Evolutionary conservation across 2,888 invertebrate genomes (phyloP).

Genomic region (Dromius quadrimaculatus): DNA sequence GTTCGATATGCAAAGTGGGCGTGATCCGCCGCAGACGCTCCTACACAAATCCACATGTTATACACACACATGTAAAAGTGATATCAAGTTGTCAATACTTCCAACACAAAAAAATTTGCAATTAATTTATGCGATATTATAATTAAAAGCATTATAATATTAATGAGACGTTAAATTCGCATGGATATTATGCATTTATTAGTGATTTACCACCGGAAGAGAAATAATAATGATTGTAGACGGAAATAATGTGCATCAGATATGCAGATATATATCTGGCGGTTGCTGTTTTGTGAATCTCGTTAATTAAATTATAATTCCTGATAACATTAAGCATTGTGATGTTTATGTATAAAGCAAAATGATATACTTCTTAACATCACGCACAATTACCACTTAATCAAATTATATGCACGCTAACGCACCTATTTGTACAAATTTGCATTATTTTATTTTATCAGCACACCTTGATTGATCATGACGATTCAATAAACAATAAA

Average conservation of each 20-base stretch:
- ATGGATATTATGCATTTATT: conserved; percentile 28
- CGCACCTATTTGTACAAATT: neutral
- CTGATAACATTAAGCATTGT: conserved; percentile 24
- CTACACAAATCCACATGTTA: conserved; percentile 19
- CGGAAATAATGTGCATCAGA: conserved; percentile 31
- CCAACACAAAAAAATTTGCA: neutral
- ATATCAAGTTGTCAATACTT: neutral
- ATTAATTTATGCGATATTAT: conserved; percentile 28
- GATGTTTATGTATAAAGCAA: conserved; percentile 28
- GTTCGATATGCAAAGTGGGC: conserved; percentile 65
- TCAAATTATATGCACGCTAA: conserved; percentile 9
- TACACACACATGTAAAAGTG: neutral
- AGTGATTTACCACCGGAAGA: conserved; percentile 34
- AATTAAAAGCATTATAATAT: conserved; percentile 18
- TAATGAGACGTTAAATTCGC: conserved; percentile 27
- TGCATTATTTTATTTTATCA: neutral
- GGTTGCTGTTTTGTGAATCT: conserved; percentile 28
- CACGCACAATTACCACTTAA: neutral
- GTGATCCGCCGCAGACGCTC: conserved; percentile 56
- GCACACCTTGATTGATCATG: too few relatives aligned
- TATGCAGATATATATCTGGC: conserved; percentile 19
- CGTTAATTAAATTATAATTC: conserved; percentile 31
- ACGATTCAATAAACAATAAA: too few relatives aligned
- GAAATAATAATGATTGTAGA: conserved; percentile 26
- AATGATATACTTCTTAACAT: conserved; percentile 3